phyloP scores from a whole-genome alignment of 1,140 invertebrate species.

The Magallana ariakensis region DNA sequence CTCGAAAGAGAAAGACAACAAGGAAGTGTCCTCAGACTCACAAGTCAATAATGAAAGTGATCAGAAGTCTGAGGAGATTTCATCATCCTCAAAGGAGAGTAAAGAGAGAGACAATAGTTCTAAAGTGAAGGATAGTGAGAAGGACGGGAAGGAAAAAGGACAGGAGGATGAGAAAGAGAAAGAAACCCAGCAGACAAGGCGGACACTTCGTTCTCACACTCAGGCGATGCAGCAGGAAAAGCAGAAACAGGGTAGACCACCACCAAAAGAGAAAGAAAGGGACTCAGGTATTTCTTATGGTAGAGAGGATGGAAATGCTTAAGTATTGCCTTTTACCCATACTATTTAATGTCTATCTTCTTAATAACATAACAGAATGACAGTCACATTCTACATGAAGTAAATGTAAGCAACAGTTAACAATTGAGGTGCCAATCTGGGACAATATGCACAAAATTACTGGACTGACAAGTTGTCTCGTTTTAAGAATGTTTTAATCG shows the following conservation, averaged over 20 bases:
- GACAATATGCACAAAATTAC: no score
- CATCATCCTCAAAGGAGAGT: slow-evolving; percentile 39
- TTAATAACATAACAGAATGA: no score
- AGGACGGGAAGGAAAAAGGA: slow-evolving; percentile 58
- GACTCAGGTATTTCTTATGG: not conserved
- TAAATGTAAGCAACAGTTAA: no score
- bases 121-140: slow-evolving; percentile 46
- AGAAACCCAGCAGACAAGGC: slow-evolving; percentile 66
- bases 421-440: no score
- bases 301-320: no score
- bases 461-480: no score
- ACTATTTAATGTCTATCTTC: no score
- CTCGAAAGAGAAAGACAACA: slow-evolving; percentile 47
- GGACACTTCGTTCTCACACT: slow-evolving; percentile 75
- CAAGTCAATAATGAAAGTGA: slow-evolving; percentile 24
- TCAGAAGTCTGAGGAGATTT: slow-evolving; percentile 49
- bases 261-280: slow-evolving; percentile 42
- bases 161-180: slow-evolving; percentile 63
- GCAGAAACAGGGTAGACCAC: slow-evolving; percentile 56
- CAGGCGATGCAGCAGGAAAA: slow-evolving; percentile 67
- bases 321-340: no score
- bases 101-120: slow-evolving; percentile 45
- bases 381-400: no score
- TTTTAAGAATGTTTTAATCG: no score
- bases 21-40: slow-evolving; percentile 3